Evolutionary conservation across 2,888 invertebrate genomes (phyloP).

Genomic region (Hypena proboscidalis): DNA sequence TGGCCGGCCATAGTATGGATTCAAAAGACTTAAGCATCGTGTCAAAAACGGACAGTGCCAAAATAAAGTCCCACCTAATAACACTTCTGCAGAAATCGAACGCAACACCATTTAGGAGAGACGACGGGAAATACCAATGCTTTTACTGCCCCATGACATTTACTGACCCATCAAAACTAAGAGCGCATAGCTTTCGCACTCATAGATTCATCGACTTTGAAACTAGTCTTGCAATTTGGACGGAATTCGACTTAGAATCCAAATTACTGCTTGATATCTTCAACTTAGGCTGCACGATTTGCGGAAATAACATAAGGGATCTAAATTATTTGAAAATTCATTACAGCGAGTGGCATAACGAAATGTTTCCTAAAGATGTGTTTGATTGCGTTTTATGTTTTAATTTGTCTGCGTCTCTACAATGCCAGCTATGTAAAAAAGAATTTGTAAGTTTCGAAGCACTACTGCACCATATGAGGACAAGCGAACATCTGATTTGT

Average conservation of each 20-base stretch:
- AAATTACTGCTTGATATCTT: constrained; percentile 7
- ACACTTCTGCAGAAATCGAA: constrained; percentile 45
- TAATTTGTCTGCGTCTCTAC: constrained; percentile 45
- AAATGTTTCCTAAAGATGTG: constrained; percentile 1
- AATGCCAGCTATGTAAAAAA: constrained; percentile 47
- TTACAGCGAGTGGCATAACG: constrained; percentile 2
- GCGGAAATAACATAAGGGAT: constrained; percentile 1
- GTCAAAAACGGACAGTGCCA: constrained; percentile 9
- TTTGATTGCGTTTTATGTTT: constrained; percentile 39
- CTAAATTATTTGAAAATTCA: constrained; percentile 7
- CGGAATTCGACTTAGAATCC: neutral
- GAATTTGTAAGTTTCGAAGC: constrained; percentile 44
- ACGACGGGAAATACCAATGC: constrained; percentile 50
- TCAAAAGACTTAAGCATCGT: neutral
- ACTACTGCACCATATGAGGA: constrained; percentile 50
- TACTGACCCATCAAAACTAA: constrained; percentile 1
- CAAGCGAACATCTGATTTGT: constrained; percentile 22
- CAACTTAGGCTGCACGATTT: constrained; percentile 2
- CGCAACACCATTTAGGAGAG: constrained; percentile 53
- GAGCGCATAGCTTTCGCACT: neutral
- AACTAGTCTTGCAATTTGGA: constrained; percentile 1
- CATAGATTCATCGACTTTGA: constrained; percentile 3
- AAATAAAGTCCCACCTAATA: constrained; percentile 48
- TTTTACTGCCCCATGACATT: constrained; percentile 46
- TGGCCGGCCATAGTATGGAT: neutral